A percentile compares a stretch with the other conserved stretches of the same genome.
These are phyloP conservation scores for Schizopygopsis pylzovi DNA, from an alignment of 2,797 vertebrate genomes.

Conservation along the genomic window DNA sequence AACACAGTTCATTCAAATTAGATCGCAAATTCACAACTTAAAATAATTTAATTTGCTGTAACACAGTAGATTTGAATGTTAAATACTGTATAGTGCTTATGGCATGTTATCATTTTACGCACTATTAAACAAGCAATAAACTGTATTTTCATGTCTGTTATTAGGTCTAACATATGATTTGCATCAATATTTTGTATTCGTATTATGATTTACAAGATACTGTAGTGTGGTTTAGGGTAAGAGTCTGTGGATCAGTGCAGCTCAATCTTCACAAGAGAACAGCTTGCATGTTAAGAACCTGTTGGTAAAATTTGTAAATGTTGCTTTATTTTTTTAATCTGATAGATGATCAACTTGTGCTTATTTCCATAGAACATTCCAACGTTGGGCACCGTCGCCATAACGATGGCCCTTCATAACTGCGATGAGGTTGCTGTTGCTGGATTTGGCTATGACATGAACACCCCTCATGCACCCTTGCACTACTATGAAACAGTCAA, in stretches of 20 bases:
- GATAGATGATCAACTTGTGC: not conserved
- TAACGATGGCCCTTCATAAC: conserved; percentile 98
- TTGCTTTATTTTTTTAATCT: not conserved
- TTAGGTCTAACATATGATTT: not conserved
- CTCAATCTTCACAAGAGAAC: not conserved
- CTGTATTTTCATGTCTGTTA: not conserved
- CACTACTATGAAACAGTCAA: conserved; percentile 97
- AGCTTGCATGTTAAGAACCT: not conserved
- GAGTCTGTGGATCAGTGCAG: not conserved
- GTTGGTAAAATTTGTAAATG: not conserved
- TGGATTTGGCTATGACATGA: conserved; percentile 98
- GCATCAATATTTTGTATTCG: not conserved
- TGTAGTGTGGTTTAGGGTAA: not conserved
- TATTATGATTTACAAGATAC: not conserved
- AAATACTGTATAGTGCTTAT: not conserved
- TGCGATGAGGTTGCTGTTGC: conserved; percentile 98
- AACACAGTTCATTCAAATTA: not conserved
- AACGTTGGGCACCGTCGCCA: conserved; percentile 94
- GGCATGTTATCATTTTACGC: not conserved
- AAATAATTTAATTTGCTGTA: not conserved
- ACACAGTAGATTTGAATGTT: not conserved
- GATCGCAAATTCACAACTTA: not conserved
- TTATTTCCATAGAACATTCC: conserved; percentile 89
- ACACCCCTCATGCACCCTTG: conserved; percentile 88
- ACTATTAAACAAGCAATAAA: not conserved